phyloP scores from a whole-genome alignment of 2,888 invertebrate genomes.

The Chrysolina haemoptera region DNA sequence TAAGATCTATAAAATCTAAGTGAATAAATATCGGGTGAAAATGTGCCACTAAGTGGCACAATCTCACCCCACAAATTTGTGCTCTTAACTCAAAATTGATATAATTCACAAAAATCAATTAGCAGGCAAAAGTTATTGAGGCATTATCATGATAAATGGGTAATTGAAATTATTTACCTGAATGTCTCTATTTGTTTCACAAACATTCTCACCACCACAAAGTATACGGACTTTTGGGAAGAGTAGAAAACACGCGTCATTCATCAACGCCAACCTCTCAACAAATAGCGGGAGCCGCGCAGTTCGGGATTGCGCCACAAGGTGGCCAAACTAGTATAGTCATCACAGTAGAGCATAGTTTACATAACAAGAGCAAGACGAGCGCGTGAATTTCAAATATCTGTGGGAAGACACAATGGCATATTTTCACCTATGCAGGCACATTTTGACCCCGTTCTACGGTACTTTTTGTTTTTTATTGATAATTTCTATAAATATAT shows the following conservation, averaged over 20 bases:
- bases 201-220: slow-evolving; percentile 11
- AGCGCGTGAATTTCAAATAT: background rate
- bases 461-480: slow-evolving; percentile 14
- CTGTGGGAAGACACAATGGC: slow-evolving; percentile 18
- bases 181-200: slow-evolving; percentile 2
- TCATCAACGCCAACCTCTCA: background rate
- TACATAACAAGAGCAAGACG: background rate
- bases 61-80: slow-evolving; percentile 22
- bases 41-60: background rate
- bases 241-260: background rate
- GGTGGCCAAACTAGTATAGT: slow-evolving; percentile 12
- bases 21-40: slow-evolving; percentile 9
- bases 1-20: slow-evolving; percentile 1
- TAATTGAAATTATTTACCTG: slow-evolving; percentile 12
- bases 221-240: slow-evolving; percentile 1
- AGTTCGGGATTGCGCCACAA: slow-evolving; percentile 27
- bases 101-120: too few species aligned
- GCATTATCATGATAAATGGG: background rate
- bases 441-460: slow-evolving; percentile 27
- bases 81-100: background rate
- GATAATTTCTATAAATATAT: slow-evolving; percentile 12
- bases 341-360: slow-evolving; percentile 2
- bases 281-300: slow-evolving; percentile 17
- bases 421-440: slow-evolving; percentile 16
- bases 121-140: too few species aligned